Percentiles rank a stretch among this genome's conserved stretches.
phyloP scores from a whole-genome alignment of 2,797 vertebrate species.

The Acrossocheilus fasciatus region DNA sequence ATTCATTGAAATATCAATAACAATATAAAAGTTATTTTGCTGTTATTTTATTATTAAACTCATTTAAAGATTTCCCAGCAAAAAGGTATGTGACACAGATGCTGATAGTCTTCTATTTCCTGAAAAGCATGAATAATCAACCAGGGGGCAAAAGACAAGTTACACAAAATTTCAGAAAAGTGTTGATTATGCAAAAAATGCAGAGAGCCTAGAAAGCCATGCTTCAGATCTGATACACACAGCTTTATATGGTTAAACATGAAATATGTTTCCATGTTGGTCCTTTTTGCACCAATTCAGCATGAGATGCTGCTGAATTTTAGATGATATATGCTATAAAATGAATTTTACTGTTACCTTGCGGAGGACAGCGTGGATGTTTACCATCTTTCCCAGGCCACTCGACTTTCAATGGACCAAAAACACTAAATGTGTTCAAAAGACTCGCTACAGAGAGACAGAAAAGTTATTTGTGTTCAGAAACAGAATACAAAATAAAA shows the following conservation, averaged over 20 bases:
- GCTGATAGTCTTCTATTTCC: neutral
- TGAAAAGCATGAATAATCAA: neutral
- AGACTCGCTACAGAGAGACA: slow-evolving; percentile 83
- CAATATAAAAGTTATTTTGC: neutral
- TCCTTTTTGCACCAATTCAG: neutral
- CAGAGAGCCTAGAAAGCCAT: neutral
- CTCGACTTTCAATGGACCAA: slow-evolving; percentile 95
- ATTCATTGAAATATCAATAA: neutral
- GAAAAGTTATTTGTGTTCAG: neutral
- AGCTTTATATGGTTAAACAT: neutral
- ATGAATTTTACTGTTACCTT: slow-evolving; percentile 96
- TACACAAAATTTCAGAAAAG: neutral
- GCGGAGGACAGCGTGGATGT: slow-evolving; percentile 98
- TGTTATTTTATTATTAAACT: neutral
- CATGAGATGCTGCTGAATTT: neutral
- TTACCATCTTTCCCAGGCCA: slow-evolving; percentile 99
- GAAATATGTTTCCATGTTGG: neutral
- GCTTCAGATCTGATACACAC: neutral
- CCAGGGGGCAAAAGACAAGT: neutral
- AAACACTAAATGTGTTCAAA: slow-evolving; percentile 95
- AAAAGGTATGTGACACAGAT: neutral
- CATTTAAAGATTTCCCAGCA: neutral
- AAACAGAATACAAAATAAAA: neutral
- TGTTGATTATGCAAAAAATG: neutral
- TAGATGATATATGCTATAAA: neutral